These are phyloP conservation scores for Thrips palmi DNA, from an alignment of 1,140 invertebrate genomes.

Conservation along the genomic window DNA sequence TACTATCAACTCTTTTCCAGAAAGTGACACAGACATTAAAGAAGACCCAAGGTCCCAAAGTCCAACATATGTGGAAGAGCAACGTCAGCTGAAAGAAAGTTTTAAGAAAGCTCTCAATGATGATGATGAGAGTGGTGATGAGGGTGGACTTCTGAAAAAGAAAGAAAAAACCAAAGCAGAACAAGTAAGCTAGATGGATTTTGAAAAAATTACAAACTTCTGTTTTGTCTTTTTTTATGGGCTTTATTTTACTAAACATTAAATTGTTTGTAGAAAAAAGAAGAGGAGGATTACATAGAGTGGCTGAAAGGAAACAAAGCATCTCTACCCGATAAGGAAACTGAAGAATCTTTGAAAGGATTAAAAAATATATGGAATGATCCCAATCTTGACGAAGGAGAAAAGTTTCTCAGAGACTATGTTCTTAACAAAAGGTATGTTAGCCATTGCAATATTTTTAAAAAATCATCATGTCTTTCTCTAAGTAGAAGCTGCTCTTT, in stretches of 20 bases:
- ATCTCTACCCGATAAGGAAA: slow-evolving; percentile 39
- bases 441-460: too few relatives aligned
- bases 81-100: slow-evolving; percentile 45
- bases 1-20: slow-evolving; percentile 7
- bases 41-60: slow-evolving; percentile 17
- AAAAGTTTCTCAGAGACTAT: slow-evolving; percentile 83
- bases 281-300: slow-evolving; percentile 53
- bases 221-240: neutral
- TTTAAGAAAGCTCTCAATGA: slow-evolving; percentile 32
- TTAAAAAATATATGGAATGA: slow-evolving; percentile 72
- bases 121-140: slow-evolving; percentile 30
- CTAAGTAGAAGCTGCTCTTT: too few relatives aligned
- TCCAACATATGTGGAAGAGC: slow-evolving; percentile 46
- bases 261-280: slow-evolving; percentile 24
- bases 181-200: slow-evolving; percentile 20
- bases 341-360: slow-evolving; percentile 43
- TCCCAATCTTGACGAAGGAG: slow-evolving; percentile 58
- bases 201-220: neutral
- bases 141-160: slow-evolving; percentile 34
- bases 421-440: slow-evolving; percentile 69
- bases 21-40: slow-evolving; percentile 11
- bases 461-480: slow-evolving; percentile 6
- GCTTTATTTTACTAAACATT: neutral
- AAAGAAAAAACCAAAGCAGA: slow-evolving; percentile 42
- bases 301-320: slow-evolving; percentile 65